Evolutionary conservation across 2,113 vertebrate species (phyloP), one percentile per base, ranked within the genome.

Genomic region (Prietella phreatophila): DNA sequence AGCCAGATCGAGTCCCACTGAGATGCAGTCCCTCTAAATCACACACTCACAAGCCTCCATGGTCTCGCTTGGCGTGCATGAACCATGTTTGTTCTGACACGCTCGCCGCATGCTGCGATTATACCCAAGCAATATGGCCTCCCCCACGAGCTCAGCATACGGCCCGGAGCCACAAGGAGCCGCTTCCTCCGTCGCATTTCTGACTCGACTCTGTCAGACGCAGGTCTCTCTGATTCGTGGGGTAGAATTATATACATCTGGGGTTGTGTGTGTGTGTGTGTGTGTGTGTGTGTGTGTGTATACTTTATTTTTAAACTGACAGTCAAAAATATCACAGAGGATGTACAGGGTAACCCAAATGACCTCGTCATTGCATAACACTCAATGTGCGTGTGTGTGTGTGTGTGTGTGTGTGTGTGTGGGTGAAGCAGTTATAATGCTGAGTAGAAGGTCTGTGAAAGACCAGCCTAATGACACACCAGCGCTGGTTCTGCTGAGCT

Each of bases 61-160:
- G 63, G 39, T 82, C 81, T 82, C 82, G 79, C 85, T 90, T 90
- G 90, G 90, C 87, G 36, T 81, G 69, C 63, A 65, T 56, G 13
- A 82, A 56, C 75, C 47, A 83, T 90, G 90, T 91, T 92, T 91
- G 89, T 88, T 84, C 89, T 86, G 84, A 89, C 84, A 89, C 91
- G 63, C 87, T 85, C 85, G 82, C 69, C 61, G 89, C 88, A 92
- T 67, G 89, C 83, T 85, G 89, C 82, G 90, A 89, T 90, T 88
- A 88, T 87, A 89, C 87, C 73, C 89, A 85, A 88, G 89, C 91
- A 91, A 91, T 90, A 91, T 91, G 89, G 89, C 83, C 87, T 90
- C 91, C 90, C 91, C 91, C 85, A 80, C 76, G 30, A 83, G 83
- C 86, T 60, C 87, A 84, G 87, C 92, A 91, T 90, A 91, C 88